Conservation (phyloP, 2,797 vertebrate species). For the Pagetopsis macropterus region DNA sequence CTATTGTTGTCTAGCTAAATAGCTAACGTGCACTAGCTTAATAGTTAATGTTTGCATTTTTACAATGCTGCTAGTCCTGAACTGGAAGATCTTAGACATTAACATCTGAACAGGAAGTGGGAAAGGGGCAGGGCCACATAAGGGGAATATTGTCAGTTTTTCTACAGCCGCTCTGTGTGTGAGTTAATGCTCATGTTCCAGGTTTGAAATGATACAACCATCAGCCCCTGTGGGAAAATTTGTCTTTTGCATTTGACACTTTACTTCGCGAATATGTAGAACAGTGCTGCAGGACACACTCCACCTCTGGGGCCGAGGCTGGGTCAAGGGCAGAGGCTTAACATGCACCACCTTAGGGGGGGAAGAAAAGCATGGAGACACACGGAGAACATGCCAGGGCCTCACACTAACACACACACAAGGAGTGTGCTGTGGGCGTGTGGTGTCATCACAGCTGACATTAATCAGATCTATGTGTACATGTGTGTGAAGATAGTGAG, state of each 20-base stretch:
- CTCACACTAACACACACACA: conserved; percentile 23
- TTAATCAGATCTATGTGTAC: conserved; percentile 36
- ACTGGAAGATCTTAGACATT: too few species aligned
- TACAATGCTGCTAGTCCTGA: too few species aligned
- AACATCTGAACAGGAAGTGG: too few species aligned
- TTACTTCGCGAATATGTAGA: conserved; percentile 15
- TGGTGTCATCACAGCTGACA: conserved; percentile 56
- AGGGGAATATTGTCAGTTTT: not conserved
- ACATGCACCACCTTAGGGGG: conserved; percentile 31
- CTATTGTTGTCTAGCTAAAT: too few species aligned
- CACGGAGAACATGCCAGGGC: conserved; percentile 9
- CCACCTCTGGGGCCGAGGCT: conserved; percentile 8
- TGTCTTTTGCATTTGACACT: conserved; percentile 45
- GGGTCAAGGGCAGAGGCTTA: conserved; percentile 45
- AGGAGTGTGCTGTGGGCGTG: conserved; percentile 46
- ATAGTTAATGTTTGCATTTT: too few species aligned
- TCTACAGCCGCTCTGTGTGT: conserved; percentile 10
- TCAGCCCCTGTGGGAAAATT: conserved; percentile 24
- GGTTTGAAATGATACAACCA: conserved; percentile 12
- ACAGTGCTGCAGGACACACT: conserved; percentile 23
- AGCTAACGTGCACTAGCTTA: too few species aligned
- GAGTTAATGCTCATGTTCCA: conserved; percentile 21
- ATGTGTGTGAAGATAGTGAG: conserved; percentile 30
- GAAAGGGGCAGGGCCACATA: too few species aligned
- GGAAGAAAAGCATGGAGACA: conserved; percentile 21